phyloP scores from a whole-genome alignment of 2,113 vertebrate genomes.

The Silurus meridionalis region DNA sequence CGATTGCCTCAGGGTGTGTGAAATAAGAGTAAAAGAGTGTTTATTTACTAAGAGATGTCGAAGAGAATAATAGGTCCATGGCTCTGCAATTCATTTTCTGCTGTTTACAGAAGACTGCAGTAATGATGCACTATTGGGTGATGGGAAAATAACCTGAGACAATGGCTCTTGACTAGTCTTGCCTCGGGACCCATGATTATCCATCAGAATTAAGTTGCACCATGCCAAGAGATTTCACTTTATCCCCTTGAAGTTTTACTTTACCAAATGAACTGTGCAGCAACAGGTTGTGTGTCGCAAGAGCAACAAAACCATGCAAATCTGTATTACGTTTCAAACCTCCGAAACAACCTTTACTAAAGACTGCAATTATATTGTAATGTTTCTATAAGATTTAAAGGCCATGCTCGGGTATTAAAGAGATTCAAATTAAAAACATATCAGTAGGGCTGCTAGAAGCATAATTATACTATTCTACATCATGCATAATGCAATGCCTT shows the following conservation, averaged over 20 bases:
- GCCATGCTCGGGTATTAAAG: not conserved
- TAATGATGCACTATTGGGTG: not conserved
- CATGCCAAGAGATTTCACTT: not conserved
- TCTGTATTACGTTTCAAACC: not conserved
- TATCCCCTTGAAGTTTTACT: not conserved
- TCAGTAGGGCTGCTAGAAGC: not conserved
- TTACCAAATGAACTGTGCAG: not conserved
- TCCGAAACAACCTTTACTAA: not conserved
- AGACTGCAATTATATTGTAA: not conserved
- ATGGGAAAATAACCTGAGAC: not conserved
- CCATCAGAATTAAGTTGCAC: not conserved
- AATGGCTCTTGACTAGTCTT: not conserved
- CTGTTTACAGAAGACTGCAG: not conserved
- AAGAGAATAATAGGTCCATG: conserved; percentile 7
- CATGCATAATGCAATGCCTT: not conserved
- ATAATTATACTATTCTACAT: not conserved
- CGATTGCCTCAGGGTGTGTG: not conserved
- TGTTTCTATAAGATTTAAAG: not conserved
- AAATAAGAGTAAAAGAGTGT: conserved; percentile 26
- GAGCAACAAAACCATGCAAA: not conserved
- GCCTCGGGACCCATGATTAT: not conserved
- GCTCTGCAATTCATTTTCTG: conserved; percentile 8
- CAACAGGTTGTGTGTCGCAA: not conserved
- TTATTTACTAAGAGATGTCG: not conserved
- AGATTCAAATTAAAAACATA: not conserved